Base-by-base conservation (phyloP, 2,888 invertebrate species). In the Aethes cnicana region DNA sequence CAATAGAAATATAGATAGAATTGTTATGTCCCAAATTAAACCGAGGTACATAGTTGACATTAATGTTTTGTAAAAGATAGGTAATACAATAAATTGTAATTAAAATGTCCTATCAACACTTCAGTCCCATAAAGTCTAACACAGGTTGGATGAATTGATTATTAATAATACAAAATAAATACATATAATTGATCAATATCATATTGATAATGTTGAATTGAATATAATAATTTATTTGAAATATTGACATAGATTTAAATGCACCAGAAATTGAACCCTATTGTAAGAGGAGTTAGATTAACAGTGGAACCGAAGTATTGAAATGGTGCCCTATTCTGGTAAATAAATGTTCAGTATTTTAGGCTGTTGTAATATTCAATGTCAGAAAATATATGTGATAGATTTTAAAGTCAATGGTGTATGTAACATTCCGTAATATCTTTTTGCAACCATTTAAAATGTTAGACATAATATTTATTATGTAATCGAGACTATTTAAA, bases 321-420 rank as follows among this genome's bases (percentile, higher is more conserved):
- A 44, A 39, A 39, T 39, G 49, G 37, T 52, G 52, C 39, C 39
- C 32, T 50, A 43, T 37, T 52, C 46, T 52, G 37, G 26, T 46
- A 44, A 44, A 25, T 52, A 26, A 44, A 25, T 52, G 32, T 52
- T 46, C 39, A 44, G 36, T 23, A 52, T 44, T 11, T 25, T 33
- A 39, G 20, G 18, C 30, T 37, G 37, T 37, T 52, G 50, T 32
- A 44, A 41, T 46, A 32, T 39, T 52, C 44, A 20, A 46, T 46
- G 39, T 52, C 39, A 39, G 44, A 39, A 46, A 46, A 20, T 52
- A 39, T 37, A 52, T 46, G 46, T 33, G 39, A 52, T 46, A 52
- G 52, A 25, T 26, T 46, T 43, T 14, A 21, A 44, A 36, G 50
- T 50, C 21, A 30, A 23, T 50, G 23, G 43, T 41, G 35, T 48